Evolutionary conservation across 2,888 invertebrate species (phyloP).

Genomic region (Netelia melanura): DNA sequence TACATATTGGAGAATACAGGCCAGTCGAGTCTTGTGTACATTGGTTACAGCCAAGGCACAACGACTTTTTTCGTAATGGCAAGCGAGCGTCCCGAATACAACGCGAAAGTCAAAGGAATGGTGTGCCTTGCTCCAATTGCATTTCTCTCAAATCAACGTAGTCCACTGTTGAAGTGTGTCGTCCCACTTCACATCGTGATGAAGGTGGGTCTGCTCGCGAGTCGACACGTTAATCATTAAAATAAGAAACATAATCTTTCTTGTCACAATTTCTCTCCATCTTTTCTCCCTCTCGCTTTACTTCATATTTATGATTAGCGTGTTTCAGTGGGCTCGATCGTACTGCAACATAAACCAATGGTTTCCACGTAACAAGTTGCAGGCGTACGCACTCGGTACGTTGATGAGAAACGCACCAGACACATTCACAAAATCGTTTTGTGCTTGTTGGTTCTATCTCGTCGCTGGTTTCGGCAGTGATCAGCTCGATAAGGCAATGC

Average conservation of each 20-base stretch:
- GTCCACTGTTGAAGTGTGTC: slow-evolving; percentile 80
- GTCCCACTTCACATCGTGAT: slow-evolving; percentile 79
- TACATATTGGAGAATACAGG: slow-evolving; percentile 85
- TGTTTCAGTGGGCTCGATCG: slow-evolving; percentile 81
- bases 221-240: neutral
- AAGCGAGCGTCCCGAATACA: slow-evolving; percentile 83
- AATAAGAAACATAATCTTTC: neutral
- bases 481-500: slow-evolving; percentile 84
- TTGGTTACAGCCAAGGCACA: slow-evolving; percentile 88
- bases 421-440: slow-evolving; percentile 81
- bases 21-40: slow-evolving; percentile 85
- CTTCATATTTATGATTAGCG: slow-evolving; percentile 58
- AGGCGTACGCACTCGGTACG: slow-evolving; percentile 78
- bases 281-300: slow-evolving; percentile 32
- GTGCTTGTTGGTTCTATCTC: slow-evolving; percentile 85
- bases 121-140: slow-evolving; percentile 84
- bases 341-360: slow-evolving; percentile 83
- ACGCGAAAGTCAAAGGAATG: slow-evolving; percentile 82
- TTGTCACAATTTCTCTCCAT: neutral
- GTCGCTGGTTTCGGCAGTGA: slow-evolving; percentile 85
- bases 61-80: slow-evolving; percentile 83
- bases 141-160: slow-evolving; percentile 82
- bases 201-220: slow-evolving; percentile 75
- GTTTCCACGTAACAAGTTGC: slow-evolving; percentile 82
- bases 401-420: slow-evolving; percentile 80